Base-by-base conservation (phyloP, 2,113 vertebrate genomes). In the Echinops telfairi region DNA sequence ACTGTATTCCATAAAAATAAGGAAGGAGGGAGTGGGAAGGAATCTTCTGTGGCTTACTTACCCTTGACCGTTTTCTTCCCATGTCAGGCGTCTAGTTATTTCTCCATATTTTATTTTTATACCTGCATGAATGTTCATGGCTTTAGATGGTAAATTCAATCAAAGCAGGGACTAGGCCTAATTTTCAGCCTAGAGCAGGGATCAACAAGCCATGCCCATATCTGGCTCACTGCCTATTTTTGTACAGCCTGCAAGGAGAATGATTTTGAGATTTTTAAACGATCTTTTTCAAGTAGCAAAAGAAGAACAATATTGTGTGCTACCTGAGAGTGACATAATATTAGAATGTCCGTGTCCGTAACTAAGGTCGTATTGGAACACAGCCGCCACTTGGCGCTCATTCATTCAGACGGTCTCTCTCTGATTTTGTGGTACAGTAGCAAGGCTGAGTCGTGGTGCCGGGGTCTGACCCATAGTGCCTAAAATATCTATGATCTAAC, bases 281-380 rank as follows among this genome's bases (percentile, higher is more conserved):
- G 1, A 31, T 78, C 38, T 93, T 82, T 93, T 58, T 73, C 40
- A 93, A 93, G 90, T 84, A n/a, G 66, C 8, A 90, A 94, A 66
- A 15, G 73, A 94, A 88, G 43, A 60, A n/a, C 83, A 47, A 25
- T 88, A 83, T 90, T 88, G 87, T 75, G 20, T 93, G 62, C 68
- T 12, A 9, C 27, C 20, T 88, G 22, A 91, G 82, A 73, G 83
- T 83, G 83, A 33, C 19, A 47, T 86, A 36, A 92, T 70, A 92
- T 88, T 92, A 53, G 76, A n/a, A 88, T 87, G 38, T 89, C 22
- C 58, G 31, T 82, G 40, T 92, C 68, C 36, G 70, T 58, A 79
- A 94, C 64, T 82, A 79, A 92, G 60, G 47, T 85, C 66, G 68
- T 91, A 62, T 83, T 88, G 75, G 76, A 95, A 93, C 53, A 68